Evolutionary conservation across 64 coral and sea anemone genomes (phyloP), one percentile per base, ranked within the genome.

Genomic region (Montipora efflorescens): DNA sequence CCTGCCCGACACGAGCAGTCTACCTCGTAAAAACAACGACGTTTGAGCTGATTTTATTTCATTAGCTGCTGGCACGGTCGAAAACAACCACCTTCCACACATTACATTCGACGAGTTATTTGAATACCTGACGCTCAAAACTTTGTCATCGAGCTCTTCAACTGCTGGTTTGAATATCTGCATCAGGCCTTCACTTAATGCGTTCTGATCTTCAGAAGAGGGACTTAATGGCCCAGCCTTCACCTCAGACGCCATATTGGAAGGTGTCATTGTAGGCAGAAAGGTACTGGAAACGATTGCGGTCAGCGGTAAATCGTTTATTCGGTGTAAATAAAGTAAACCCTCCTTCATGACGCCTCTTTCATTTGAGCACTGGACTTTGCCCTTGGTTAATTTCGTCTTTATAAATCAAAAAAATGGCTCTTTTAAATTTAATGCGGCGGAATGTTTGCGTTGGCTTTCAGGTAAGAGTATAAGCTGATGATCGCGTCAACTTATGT

Each of bases 91-190:
- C 6, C 10, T 55, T 7, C 52, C 52, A 55, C 5, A 55, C 5
- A 55, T 55, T 55, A 36, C 36, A 36, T 55, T 5, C 10, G 10
- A 55, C 52, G 10, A 14, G 8, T 67, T 67, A 23, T 13, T 1
- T 11, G 12, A 48, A 12, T 86, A 95, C 94, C 94, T 95, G 28
- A 95, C 94, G 79, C 68, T 75, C 36, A 92, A 43, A 81, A 92
- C 94, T 92, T 95, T 95, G 43, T 71, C 87, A 81, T 95, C 94
- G 21, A 95, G 67, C 28, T 91, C 94, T 92, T 99, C 89, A 73
- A 99, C 93, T 81, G 98, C 95, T 25, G 98, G 98, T 89, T 94
- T 91, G 59, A 99, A 94, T 83, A 99, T 90, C 47, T 94, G 75
- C 67, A 99, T 47, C 79, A 99, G 86, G 1, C 98, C 98, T 49